Evolutionary conservation across 2,797 vertebrate species (phyloP).

Genomic region (Danio albolineatus): DNA sequence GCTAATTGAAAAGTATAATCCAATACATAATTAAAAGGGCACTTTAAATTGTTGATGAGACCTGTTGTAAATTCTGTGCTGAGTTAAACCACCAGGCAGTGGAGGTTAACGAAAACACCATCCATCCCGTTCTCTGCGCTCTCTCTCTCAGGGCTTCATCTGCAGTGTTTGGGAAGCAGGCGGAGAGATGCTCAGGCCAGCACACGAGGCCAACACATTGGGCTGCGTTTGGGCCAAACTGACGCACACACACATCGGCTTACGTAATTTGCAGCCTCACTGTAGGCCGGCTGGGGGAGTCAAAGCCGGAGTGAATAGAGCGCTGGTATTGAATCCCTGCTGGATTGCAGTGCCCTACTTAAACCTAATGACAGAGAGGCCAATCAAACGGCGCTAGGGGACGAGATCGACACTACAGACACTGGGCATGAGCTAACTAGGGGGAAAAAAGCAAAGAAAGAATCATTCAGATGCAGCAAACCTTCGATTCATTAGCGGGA

Average conservation of each 20-base stretch:
- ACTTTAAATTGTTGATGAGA: not conserved
- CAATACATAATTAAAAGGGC: not conserved
- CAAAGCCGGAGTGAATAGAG: slow-evolving; percentile 55
- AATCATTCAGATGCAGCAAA: not conserved
- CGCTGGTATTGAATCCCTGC: slow-evolving; percentile 71
- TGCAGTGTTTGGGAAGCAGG: slow-evolving; percentile 46
- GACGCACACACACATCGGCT: slow-evolving; percentile 54
- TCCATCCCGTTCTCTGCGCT: not conserved
- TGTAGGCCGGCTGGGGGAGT: slow-evolving; percentile 57
- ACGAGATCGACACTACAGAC: slow-evolving; percentile 44
- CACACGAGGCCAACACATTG: slow-evolving; percentile 50
- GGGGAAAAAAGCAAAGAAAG: not conserved
- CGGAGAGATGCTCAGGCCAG: slow-evolving; percentile 45
- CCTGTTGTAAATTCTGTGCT: slow-evolving; percentile 6
- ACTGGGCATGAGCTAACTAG: slow-evolving; percentile 35
- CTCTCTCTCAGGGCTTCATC: slow-evolving; percentile 34
- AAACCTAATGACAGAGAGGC: slow-evolving; percentile 66
- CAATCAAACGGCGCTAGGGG: slow-evolving; percentile 67
- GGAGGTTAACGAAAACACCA: slow-evolving; percentile 27
- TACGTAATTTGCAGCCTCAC: slow-evolving; percentile 63
- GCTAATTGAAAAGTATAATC: not conserved
- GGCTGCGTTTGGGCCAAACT: slow-evolving; percentile 46
- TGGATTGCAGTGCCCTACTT: slow-evolving; percentile 83
- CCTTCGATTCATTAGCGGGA: slow-evolving; percentile 12
- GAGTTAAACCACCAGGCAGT: slow-evolving; percentile 28